Conservation (phyloP, 2,113 vertebrate species). For the Himantopus leucocephalus region DNA sequence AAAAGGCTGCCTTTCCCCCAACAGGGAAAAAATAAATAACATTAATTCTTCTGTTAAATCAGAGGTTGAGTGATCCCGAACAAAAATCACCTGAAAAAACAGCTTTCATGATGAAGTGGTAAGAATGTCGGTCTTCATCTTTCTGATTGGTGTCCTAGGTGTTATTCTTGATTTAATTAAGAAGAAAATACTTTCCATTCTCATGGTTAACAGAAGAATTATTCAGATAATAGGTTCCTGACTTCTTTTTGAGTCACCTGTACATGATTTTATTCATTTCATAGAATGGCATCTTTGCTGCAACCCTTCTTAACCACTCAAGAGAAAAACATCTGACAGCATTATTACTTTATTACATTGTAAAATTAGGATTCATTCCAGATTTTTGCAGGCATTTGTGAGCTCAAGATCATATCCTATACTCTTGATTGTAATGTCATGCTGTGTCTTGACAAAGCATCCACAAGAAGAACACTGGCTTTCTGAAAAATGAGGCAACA, state of each 20-base stretch:
- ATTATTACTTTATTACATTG: neutral
- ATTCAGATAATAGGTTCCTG: neutral
- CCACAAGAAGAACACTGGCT: neutral
- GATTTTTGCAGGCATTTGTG: neutral
- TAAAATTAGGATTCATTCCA: conserved; percentile 9
- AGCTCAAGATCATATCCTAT: neutral
- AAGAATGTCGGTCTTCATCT: neutral
- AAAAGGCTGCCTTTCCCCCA: neutral
- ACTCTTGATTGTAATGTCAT: neutral
- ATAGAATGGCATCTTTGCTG: neutral
- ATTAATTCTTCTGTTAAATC: neutral
- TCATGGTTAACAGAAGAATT: neutral
- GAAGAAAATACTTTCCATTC: neutral
- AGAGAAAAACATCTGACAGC: neutral
- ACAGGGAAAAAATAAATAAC: neutral
- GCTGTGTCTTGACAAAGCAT: neutral
- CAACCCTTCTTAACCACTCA: neutral
- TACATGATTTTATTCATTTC: neutral
- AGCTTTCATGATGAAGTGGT: neutral
- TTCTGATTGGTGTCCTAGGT: neutral
- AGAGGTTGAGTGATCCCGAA: neutral
- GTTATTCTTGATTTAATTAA: neutral
- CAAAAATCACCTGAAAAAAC: neutral
- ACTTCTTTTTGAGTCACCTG: neutral
- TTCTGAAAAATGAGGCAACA: conserved; percentile 20